phyloP scores from a whole-genome alignment of 2,113 vertebrate species.

The Ammodytes dubius region DNA sequence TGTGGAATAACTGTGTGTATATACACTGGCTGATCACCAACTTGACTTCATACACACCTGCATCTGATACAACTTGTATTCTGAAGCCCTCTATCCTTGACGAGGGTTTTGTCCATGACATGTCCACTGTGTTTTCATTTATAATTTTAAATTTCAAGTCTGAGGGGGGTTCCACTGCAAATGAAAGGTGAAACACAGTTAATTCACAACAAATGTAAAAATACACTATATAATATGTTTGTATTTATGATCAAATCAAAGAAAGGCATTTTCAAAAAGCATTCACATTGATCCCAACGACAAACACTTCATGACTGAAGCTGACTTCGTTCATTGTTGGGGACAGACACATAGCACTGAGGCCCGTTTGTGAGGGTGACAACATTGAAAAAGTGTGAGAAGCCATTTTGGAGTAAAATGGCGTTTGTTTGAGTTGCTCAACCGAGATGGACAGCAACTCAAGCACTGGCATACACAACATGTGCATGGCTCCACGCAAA shows the following conservation, averaged over 20 bases:
- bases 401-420: constrained; percentile 94
- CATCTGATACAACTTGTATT: constrained; percentile 92
- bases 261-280: constrained; percentile 81
- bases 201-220: constrained; percentile 58
- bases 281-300: constrained; percentile 95
- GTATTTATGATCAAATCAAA: constrained; percentile 64
- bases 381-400: constrained; percentile 87
- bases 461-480: constrained; percentile 93
- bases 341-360: constrained; percentile 83
- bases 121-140: constrained; percentile 98
- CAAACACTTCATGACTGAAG: constrained; percentile 90
- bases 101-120: constrained; percentile 93
- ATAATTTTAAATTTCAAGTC: constrained; percentile 99
- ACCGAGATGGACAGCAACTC: constrained; percentile 91
- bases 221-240: constrained; percentile 33
- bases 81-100: constrained; percentile 92
- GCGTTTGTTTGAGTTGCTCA: constrained; percentile 95
- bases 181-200: constrained; percentile 72
- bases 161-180: constrained; percentile 97
- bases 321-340: constrained; percentile 90
- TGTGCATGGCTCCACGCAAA: constrained; percentile 89
- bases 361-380: constrained; percentile 82
- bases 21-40: background rate
- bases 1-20: background rate
- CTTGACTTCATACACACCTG: constrained; percentile 84